Percentiles rank a stretch among this genome's conserved stretches.
These are phyloP conservation scores for Reticulitermes lucifugus DNA, from an alignment of 2,888 invertebrate species.

Conservation along the genomic window DNA sequence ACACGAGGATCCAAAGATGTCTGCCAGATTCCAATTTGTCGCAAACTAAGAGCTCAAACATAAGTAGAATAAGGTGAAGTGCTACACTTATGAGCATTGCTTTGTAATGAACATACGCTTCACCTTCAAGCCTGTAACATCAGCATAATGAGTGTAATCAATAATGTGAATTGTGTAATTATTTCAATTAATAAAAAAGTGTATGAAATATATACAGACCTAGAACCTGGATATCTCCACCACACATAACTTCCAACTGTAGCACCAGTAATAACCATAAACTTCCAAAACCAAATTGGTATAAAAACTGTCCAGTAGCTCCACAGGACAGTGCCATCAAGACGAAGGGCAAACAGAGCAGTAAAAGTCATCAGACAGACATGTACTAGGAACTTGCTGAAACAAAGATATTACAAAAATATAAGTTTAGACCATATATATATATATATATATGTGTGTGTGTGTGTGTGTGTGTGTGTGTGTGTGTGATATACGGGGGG, in stretches of 20 bases:
- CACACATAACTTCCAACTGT: conserved; percentile 93
- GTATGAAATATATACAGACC: conserved; percentile 66
- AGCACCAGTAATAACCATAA: conserved; percentile 90
- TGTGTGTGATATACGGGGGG: no score
- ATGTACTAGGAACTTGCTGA: conserved; percentile 97
- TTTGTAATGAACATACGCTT: conserved; percentile 97
- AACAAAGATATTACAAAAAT: conserved; percentile 59
- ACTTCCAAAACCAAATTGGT: conserved; percentile 98
- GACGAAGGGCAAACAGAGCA: conserved; percentile 86
- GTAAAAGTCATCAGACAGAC: conserved; percentile 93
- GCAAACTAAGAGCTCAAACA: conserved; percentile 97
- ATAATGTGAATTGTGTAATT: not conserved
- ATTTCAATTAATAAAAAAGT: no score
- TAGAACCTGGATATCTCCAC: conserved; percentile 96
- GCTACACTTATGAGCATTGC: conserved; percentile 97
- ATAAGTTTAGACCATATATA: conserved; percentile 11
- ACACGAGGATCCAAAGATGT: conserved; percentile 90
- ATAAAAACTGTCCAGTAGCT: conserved; percentile 96
- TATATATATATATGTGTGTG: no score
- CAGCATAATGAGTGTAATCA: conserved; percentile 26
- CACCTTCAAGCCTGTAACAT: conserved; percentile 87
- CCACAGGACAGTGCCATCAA: conserved; percentile 91
- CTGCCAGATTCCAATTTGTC: conserved; percentile 91
- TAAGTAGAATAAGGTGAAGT: conserved; percentile 91
- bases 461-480: no score